Evolutionary conservation across 2,113 vertebrate genomes (phyloP), one percentile per base, ranked within the genome.

Genomic region (Acrocephalus kingi): DNA sequence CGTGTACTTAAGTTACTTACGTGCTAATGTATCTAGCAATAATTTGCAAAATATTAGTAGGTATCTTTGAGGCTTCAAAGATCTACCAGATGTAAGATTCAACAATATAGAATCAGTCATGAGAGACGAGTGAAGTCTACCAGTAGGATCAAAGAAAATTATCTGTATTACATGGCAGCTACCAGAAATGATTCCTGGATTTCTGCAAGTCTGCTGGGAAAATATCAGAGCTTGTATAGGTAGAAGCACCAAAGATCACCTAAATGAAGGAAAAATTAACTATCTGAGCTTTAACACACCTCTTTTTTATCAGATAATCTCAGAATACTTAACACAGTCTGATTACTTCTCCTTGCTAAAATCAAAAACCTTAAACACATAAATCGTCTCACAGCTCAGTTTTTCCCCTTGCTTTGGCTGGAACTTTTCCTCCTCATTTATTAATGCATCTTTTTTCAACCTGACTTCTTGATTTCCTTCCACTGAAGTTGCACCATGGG

Each of bases 71-170:
- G 33, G 11, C 54, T 55, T 77, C n/a, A 71, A 54, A 67, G 11
- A 89, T 14, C n/a, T 54, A 31, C 31, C 43, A 69, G 46, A n/a
- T 30, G 31, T 10, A 82, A 28, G 37, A 73, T 6, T 41, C 54
- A 49, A 46, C 43, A n/a, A 72, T 25, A 46, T 0, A 17, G 39
- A 55, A 66, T 3, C 39, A 46, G 43, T 35, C 0, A 0, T 15
- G 48, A 93, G 17, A 76, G 33, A 51, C 3, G 41, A 90, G 17
- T 27, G 24, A 35, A 13, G 7, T 12, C 24, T 0, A 48, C 11
- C 31, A 91, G 74, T 24, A 61, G 68, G 28, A 73, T 54, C 41
- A 61, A 68, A 74, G 28, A 20, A 21, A 61, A 75, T 8, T 2
- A 43, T 28, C 24, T 59, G 24, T 37, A 46, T 66, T 52, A 31